phyloP scores from a whole-genome alignment of 2,888 invertebrate genomes.

The Xestia ashworthii region DNA sequence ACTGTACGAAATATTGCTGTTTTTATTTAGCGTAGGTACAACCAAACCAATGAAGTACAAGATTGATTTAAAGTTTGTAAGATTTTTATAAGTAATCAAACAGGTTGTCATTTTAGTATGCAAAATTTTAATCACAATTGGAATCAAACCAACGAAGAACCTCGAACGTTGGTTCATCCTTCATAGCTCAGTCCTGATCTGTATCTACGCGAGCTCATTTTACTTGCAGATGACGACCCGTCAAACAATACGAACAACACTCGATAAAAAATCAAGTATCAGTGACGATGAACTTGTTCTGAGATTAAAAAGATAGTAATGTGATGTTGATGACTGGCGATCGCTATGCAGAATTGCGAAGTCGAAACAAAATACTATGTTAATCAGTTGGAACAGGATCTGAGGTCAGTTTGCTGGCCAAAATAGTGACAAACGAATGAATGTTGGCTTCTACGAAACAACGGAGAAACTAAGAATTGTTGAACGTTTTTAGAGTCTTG shows the following conservation, averaged over 20 bases:
- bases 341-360: conserved; percentile 52
- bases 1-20: neutral
- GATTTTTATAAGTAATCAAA: neutral
- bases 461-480: conserved; percentile 26
- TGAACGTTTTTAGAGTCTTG: neutral
- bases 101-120: conserved; percentile 25
- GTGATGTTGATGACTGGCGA: conserved; percentile 31
- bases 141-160: conserved; percentile 36
- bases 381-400: conserved; percentile 59
- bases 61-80: too few relatives aligned
- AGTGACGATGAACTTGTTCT: conserved; percentile 44
- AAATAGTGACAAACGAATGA: neutral
- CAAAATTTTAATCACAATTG: conserved; percentile 39
- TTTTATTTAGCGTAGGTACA: neutral
- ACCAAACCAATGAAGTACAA: conserved; percentile 1
- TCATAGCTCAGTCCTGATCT: conserved; percentile 50
- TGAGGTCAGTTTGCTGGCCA: conserved; percentile 46
- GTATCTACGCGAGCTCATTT: conserved; percentile 58
- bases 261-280: conserved; percentile 46
- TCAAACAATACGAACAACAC: conserved; percentile 55
- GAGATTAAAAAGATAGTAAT: conserved; percentile 53
- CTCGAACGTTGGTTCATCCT: conserved; percentile 55
- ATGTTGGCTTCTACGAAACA: conserved; percentile 22
- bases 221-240: conserved; percentile 59
- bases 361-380: conserved; percentile 59